Evolutionary conservation across 1,140 invertebrate genomes (phyloP).

Genomic region (Pseudoatta argentina): DNA sequence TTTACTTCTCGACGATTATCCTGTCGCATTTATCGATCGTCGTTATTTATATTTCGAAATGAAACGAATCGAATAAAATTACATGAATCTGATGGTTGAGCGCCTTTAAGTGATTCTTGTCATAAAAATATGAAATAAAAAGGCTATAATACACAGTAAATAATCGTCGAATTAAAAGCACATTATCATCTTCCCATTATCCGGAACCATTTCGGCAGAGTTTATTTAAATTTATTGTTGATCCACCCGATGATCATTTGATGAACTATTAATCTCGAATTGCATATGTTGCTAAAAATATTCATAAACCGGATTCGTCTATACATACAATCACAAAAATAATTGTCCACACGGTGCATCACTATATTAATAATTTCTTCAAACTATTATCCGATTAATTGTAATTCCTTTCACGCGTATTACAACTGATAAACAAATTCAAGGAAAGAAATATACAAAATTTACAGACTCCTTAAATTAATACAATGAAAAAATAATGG

Average conservation of each 20-base stretch:
- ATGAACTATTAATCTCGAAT: constrained; percentile 30
- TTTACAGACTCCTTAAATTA: too few species aligned
- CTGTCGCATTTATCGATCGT: neutral
- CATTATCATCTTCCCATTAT: constrained; percentile 36
- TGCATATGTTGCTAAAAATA: neutral
- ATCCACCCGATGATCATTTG: neutral
- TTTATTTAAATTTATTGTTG: constrained; percentile 48
- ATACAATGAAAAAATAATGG: too few species aligned
- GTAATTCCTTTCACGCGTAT: too few species aligned
- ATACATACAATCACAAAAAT: neutral
- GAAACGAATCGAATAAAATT: constrained; percentile 13
- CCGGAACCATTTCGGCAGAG: neutral
- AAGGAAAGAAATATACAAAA: too few species aligned
- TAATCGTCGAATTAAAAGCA: constrained; percentile 31
- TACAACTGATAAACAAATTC: too few species aligned
- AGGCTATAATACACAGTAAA: constrained; percentile 30
- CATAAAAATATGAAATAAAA: constrained; percentile 45
- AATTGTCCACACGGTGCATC: too few species aligned
- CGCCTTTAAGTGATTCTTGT: constrained; percentile 3
- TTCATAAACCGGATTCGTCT: neutral
- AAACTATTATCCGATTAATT: too few species aligned
- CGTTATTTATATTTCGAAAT: constrained; percentile 13
- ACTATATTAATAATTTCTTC: too few species aligned
- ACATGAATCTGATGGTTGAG: neutral
- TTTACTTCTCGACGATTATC: neutral